Conservation (phyloP, 2,113 vertebrate genomes). For the Charina bottae region DNA sequence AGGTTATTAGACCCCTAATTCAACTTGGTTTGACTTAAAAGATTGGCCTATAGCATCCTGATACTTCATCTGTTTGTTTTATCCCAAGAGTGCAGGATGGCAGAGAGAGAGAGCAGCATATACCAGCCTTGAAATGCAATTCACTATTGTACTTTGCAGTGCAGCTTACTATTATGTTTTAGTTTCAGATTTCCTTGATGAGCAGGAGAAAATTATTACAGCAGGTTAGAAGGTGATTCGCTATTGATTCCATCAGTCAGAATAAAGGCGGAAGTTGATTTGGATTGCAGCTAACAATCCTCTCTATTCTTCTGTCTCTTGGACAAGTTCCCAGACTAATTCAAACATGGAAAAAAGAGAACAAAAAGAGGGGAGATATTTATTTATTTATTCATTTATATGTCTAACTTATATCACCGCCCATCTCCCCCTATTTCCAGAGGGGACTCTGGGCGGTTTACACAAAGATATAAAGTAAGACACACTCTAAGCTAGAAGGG, state of each 20-base stretch:
- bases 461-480: no score
- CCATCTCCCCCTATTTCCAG: no score
- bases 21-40: neutral
- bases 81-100: neutral
- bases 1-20: neutral
- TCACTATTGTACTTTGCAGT: neutral
- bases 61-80: neutral
- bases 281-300: neutral
- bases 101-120: neutral
- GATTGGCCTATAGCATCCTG: neutral
- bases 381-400: no score
- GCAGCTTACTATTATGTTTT: neutral
- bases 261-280: neutral
- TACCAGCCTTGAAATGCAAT: no score
- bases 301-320: neutral
- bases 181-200: no score
- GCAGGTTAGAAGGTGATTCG: neutral
- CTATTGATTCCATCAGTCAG: neutral
- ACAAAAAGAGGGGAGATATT: neutral
- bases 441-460: no score
- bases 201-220: neutral
- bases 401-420: no score
- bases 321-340: neutral
- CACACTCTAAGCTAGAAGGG: no score
- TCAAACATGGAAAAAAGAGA: neutral